Conservation (phyloP, 2,888 invertebrate genomes). For the Cataglyphis rosenhaueri region DNA sequence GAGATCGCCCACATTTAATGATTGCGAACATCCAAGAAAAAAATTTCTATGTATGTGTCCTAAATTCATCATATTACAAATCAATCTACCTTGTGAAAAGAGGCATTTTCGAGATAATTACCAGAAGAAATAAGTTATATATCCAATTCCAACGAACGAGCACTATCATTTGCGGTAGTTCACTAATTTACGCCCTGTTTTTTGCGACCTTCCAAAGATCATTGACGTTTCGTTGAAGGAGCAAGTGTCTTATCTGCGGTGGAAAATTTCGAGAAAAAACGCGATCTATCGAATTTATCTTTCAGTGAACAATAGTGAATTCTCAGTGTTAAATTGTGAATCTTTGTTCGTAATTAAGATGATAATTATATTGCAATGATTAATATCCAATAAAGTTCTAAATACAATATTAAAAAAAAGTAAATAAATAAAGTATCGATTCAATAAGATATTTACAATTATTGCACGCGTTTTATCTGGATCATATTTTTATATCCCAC, state of each 20-base stretch:
- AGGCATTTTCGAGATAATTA: conserved; percentile 65
- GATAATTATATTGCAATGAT: not conserved
- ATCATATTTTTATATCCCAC: not conserved
- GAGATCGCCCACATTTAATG: not conserved
- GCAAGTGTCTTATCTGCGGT: conserved; percentile 22
- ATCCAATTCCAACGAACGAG: conserved; percentile 65
- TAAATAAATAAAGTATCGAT: not conserved
- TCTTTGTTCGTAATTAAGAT: not conserved
- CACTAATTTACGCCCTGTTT: conserved; percentile 76
- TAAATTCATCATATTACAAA: conserved; percentile 48
- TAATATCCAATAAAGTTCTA: not conserved
- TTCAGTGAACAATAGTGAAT: not conserved
- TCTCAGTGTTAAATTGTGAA: not conserved
- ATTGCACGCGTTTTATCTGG: not conserved
- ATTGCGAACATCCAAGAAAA: not conserved
- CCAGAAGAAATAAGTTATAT: conserved; percentile 65
- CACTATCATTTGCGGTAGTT: conserved; percentile 79
- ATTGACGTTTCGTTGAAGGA: not conserved
- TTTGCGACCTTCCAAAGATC: conserved; percentile 60
- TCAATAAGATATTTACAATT: not conserved
- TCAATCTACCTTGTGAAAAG: conserved; percentile 24
- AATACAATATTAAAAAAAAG: not conserved
- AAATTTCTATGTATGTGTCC: not conserved
- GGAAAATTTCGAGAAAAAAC: conserved; percentile 59
- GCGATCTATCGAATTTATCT: not conserved